These are phyloP conservation scores for Eubucco bourcierii DNA, from an alignment of 2,113 vertebrate genomes.

Conservation along the genomic window DNA sequence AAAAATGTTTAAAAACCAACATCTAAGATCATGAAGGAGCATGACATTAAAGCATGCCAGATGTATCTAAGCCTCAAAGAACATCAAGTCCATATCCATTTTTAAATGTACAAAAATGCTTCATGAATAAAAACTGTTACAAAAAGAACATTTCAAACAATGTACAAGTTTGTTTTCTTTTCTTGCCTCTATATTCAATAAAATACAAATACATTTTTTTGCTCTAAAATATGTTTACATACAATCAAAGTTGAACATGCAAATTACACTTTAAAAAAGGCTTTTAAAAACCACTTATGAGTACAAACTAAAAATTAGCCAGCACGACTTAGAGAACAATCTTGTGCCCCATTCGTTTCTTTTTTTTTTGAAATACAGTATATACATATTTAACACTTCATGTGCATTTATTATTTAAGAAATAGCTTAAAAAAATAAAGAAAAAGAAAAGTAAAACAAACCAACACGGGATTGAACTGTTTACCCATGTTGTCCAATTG, in stretches of 20 bases:
- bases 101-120: conserved; percentile 99
- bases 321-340: conserved; percentile 89
- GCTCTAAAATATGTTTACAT: conserved; percentile 99
- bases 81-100: conserved; percentile 85
- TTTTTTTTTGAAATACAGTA: conserved; percentile 81
- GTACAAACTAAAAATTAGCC: conserved; percentile 99
- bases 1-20: conserved; percentile 88
- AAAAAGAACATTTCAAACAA: conserved; percentile 99
- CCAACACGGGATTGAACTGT: conserved; percentile 72
- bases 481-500: conserved; percentile 73
- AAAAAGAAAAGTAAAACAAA: conserved; percentile 75
- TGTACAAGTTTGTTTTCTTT: conserved; percentile 90
- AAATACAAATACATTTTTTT: conserved; percentile 97
- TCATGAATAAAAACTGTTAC: conserved; percentile 99
- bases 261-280: conserved; percentile 96
- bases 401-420: conserved; percentile 91
- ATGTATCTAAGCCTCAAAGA: conserved; percentile 85
- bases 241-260: conserved; percentile 99
- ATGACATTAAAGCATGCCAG: conserved; percentile 98
- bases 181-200: conserved; percentile 96
- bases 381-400: conserved; percentile 91
- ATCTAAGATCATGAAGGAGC: conserved; percentile 99
- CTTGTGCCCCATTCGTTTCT: conserved; percentile 93
- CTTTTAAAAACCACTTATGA: conserved; percentile 97
- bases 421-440: conserved; percentile 82